Conservation (phyloP, 2,888 invertebrate genomes). For the Parochlus steinenii region DNA sequence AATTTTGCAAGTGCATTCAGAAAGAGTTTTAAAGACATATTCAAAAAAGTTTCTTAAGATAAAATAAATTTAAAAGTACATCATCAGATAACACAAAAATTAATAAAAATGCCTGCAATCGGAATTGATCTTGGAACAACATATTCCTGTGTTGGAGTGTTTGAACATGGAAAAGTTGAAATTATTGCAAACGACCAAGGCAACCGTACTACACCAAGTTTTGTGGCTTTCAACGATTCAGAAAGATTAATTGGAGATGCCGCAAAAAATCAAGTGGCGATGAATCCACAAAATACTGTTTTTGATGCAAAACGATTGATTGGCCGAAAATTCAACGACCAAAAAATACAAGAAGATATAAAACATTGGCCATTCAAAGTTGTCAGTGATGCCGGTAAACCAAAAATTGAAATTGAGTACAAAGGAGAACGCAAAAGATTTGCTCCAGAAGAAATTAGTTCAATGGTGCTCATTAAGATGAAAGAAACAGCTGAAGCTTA, state of each 20-base stretch:
- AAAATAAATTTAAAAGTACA: too few species aligned
- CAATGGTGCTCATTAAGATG: conserved; percentile 76
- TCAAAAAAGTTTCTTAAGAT: too few species aligned
- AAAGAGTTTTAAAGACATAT: too few species aligned
- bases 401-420: conserved; percentile 56
- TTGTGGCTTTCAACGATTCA: conserved; percentile 72
- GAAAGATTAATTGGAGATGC: conserved; percentile 75
- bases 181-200: conserved; percentile 82
- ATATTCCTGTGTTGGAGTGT: conserved; percentile 75
- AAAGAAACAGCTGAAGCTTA: conserved; percentile 62
- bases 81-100: background rate
- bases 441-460: conserved; percentile 69
- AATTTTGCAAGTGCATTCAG: too few species aligned
- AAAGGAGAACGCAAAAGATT: conserved; percentile 60
- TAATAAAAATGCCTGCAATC: conserved; percentile 38
- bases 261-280: conserved; percentile 64
- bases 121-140: conserved; percentile 80
- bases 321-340: conserved; percentile 62
- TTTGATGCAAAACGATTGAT: conserved; percentile 74
- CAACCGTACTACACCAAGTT: conserved; percentile 73
- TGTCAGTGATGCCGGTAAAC: conserved; percentile 47
- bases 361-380: conserved; percentile 68
- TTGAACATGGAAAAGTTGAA: conserved; percentile 64
- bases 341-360: conserved; percentile 60
- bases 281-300: conserved; percentile 67